A percentile compares a stretch with the other conserved stretches of the same genome.
Conservation (phyloP, 2,888 invertebrate species). For the Tenthredo mesomela region DNA sequence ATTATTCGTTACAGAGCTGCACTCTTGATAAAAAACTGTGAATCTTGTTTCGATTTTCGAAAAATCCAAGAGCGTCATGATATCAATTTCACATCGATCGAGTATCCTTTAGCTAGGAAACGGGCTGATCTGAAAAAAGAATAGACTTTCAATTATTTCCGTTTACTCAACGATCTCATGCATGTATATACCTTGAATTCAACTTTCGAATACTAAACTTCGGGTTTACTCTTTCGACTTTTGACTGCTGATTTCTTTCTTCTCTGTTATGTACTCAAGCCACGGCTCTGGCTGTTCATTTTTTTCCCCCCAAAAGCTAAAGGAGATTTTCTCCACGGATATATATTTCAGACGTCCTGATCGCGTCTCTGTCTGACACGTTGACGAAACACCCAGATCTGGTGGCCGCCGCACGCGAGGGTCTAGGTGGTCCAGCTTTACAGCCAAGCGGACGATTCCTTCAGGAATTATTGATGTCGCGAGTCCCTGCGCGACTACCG, state of each 20-base stretch:
- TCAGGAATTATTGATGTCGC: conserved; percentile 47
- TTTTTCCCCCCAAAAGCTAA: not conserved
- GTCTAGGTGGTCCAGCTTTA: conserved; percentile 74
- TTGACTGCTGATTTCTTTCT: not conserved
- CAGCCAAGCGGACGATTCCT: conserved; percentile 50
- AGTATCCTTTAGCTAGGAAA: too few relatives aligned
- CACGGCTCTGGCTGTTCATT: not conserved
- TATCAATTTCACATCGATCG: too few relatives aligned
- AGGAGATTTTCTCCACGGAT: not conserved
- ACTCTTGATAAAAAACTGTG: too few relatives aligned
- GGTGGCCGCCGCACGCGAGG: conserved; percentile 80
- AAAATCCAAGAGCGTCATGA: too few relatives aligned
- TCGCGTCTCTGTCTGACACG: conserved; percentile 87
- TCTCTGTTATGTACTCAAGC: not conserved
- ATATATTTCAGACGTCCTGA: conserved; percentile 83
- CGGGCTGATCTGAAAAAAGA: not conserved
- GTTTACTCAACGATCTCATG: not conserved
- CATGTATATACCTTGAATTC: not conserved
- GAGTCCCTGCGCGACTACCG: conserved; percentile 45
- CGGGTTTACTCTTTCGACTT: not conserved
- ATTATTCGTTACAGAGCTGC: too few relatives aligned
- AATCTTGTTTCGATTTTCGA: too few relatives aligned
- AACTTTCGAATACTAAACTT: not conserved
- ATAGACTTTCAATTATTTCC: not conserved
- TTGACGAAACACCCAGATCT: conserved; percentile 87